Evolutionary conservation across 2,113 vertebrate genomes (phyloP).

Genomic region (Microcebus tavaratra): DNA sequence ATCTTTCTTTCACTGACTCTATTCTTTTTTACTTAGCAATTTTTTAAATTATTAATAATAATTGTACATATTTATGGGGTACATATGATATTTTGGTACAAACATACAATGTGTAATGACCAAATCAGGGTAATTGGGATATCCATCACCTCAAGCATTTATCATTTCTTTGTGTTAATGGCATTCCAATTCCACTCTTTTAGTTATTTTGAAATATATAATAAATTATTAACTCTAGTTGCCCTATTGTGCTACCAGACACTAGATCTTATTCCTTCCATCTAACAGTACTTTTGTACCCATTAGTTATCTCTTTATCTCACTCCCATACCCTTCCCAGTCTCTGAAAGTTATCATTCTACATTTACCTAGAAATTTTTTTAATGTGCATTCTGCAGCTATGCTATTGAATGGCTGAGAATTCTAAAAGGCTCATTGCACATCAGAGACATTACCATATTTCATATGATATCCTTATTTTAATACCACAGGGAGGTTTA

Average conservation of each 20-base stretch:
- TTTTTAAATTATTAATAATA: background rate
- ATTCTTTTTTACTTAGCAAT: conserved; percentile 14
- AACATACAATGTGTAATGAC: background rate
- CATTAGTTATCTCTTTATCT: background rate
- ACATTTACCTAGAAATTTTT: background rate
- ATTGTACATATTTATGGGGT: background rate
- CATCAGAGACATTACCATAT: conserved; percentile 65
- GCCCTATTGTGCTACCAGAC: background rate
- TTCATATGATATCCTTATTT: conserved; percentile 71
- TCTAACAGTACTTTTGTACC: background rate
- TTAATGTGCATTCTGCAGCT: conserved; percentile 37
- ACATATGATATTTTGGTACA: background rate
- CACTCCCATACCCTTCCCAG: background rate
- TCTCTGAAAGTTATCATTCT: background rate
- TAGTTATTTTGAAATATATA: background rate
- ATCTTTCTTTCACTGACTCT: conserved; percentile 36
- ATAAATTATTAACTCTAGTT: background rate
- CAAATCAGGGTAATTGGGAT: background rate
- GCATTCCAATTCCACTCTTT: background rate
- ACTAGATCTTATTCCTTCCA: background rate
- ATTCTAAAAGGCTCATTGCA: conserved; percentile 71
- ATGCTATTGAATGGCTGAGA: conserved; percentile 54
- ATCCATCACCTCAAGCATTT: background rate
- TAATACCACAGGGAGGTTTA: conserved; percentile 38
- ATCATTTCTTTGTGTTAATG: background rate